phyloP scores from a whole-genome alignment of 2,888 invertebrate genomes.

The Drosophila neonasuta region DNA sequence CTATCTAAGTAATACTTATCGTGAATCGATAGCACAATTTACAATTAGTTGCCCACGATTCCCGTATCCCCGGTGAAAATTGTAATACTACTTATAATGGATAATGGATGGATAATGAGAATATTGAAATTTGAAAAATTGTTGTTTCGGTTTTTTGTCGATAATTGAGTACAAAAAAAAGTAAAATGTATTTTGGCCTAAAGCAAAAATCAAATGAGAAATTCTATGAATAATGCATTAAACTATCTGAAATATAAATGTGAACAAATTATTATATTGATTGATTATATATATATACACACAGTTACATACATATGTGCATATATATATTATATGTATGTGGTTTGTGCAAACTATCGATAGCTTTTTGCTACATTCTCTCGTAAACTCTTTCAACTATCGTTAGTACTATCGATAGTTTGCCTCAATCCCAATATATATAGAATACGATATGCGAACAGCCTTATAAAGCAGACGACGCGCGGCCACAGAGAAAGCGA shows the following conservation, averaged over 20 bases:
- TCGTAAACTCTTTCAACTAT: conserved; percentile 3
- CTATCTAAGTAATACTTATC: conserved; percentile 24
- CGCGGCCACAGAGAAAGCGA: not conserved
- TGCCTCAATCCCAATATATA: not conserved
- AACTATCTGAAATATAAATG: conserved; percentile 40
- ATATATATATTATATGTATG: not conserved
- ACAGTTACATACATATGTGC: not conserved
- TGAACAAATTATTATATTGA: conserved; percentile 40
- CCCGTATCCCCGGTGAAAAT: not conserved
- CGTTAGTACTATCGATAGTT: conserved; percentile 6
- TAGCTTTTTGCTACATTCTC: conserved; percentile 7
- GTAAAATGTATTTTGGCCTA: conserved; percentile 19
- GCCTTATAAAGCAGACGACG: conserved; percentile 24
- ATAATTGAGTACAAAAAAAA: conserved; percentile 53
- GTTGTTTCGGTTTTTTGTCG: conserved; percentile 48
- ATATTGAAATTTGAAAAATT: conserved; percentile 40
- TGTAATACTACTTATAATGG: conserved; percentile 5
- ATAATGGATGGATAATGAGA: conserved; percentile 5
- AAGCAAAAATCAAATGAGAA: conserved; percentile 21
- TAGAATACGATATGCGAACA: conserved; percentile 20
- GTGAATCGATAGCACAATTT: conserved; percentile 36
- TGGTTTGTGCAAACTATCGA: conserved; percentile 4
- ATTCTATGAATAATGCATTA: conserved; percentile 31
- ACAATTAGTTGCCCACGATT: not conserved
- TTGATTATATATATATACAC: conserved; percentile 13